phyloP scores from a whole-genome alignment of 2,113 vertebrate species.

The Copsychus sechellarum region DNA sequence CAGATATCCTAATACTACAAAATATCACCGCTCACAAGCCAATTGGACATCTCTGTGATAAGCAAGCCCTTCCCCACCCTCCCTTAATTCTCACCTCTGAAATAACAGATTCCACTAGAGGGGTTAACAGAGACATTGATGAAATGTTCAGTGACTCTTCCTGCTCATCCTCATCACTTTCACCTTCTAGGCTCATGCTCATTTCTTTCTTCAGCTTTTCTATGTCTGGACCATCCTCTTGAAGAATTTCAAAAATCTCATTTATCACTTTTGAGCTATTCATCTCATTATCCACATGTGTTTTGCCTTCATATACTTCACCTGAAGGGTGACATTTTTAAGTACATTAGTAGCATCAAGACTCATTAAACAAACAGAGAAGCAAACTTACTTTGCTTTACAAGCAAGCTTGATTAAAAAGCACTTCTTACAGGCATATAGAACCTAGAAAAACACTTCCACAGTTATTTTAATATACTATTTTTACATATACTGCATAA shows the following conservation, averaged over 20 bases:
- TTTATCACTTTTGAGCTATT: slow-evolving; percentile 90
- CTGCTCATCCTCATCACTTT: slow-evolving; percentile 74
- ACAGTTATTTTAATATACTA: background rate
- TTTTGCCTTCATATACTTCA: slow-evolving; percentile 71
- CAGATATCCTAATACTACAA: background rate
- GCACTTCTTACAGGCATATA: background rate
- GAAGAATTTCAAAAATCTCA: slow-evolving; percentile 85
- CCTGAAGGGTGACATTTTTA: slow-evolving; percentile 48
- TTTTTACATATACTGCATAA: background rate
- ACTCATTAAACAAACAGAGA: background rate
- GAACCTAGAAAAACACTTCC: background rate
- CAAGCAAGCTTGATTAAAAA: background rate
- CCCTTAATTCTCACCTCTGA: slow-evolving; percentile 76
- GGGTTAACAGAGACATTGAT: slow-evolving; percentile 95
- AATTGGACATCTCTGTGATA: background rate
- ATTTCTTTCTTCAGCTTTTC: slow-evolving; percentile 65
- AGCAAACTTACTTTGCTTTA: background rate
- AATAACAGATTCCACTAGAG: slow-evolving; percentile 90
- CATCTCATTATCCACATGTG: slow-evolving; percentile 72
- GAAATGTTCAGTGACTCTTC: slow-evolving; percentile 92
- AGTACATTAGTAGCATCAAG: background rate
- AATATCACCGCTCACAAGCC: background rate
- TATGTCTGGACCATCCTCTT: slow-evolving; percentile 74
- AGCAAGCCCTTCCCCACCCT: background rate
- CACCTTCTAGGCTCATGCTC: slow-evolving; percentile 63